Conservation (phyloP, 2,113 vertebrate genomes). For the Silurus meridionalis region DNA sequence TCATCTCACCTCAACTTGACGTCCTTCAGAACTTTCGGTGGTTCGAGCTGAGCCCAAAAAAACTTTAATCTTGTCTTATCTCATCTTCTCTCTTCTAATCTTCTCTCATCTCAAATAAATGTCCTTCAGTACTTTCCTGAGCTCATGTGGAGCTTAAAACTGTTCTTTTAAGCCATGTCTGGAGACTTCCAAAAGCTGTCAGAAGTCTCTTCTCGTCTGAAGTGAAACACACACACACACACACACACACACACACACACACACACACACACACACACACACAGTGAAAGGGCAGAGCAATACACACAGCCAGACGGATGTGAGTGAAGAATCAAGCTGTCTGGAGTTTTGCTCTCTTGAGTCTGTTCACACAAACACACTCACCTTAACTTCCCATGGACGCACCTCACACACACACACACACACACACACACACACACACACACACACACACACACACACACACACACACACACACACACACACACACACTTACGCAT, state of each 20-base stretch:
- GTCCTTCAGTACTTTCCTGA: no score
- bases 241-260: neutral
- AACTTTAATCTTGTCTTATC: no score
- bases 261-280: no score
- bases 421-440: constrained; percentile 7
- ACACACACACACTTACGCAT: constrained; percentile 1
- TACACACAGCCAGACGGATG: neutral
- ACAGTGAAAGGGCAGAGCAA: neutral
- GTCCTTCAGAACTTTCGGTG: no score
- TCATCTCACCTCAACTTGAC: no score
- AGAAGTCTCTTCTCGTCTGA: constrained; percentile 18
- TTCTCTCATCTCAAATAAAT: no score
- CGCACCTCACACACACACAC: constrained; percentile 11
- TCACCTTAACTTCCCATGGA: constrained; percentile 9
- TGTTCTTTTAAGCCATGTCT: constrained; percentile 15
- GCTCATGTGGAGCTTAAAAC: neutral
- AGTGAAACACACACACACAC: neutral
- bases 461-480: constrained; percentile 9
- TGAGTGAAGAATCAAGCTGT: constrained; percentile 5
- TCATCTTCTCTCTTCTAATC: no score
- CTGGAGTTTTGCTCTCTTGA: constrained; percentile 6
- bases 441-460: constrained; percentile 25
- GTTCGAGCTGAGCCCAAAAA: no score
- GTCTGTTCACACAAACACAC: constrained; percentile 24
- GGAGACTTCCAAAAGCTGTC: constrained; percentile 3